Conservation (phyloP, 1,140 invertebrate genomes). For the Diorhabda carinulata region DNA sequence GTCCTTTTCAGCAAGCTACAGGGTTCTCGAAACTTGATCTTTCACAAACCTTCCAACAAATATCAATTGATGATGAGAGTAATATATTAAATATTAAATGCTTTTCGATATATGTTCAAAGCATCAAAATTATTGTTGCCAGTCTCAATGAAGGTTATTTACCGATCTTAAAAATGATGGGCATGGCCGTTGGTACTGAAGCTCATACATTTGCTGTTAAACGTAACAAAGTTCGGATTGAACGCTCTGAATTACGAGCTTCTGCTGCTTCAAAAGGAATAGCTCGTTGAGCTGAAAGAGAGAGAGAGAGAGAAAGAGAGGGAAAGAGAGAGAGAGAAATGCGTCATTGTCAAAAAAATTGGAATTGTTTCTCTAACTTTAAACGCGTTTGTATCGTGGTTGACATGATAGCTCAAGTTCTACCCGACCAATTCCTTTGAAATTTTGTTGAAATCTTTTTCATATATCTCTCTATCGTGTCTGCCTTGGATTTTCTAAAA, state of each 20-base stretch:
- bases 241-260: conserved; percentile 1
- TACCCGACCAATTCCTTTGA: no score
- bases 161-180: background rate
- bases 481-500: no score
- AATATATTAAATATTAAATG: background rate
- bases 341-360: background rate
- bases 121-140: background rate
- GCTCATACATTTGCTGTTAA: conserved; percentile 6
- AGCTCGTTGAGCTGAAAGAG: conserved; percentile 4
- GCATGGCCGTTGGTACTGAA: conserved; percentile 3
- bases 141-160: background rate
- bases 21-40: no score
- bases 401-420: background rate
- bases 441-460: no score
- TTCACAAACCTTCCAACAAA: background rate
- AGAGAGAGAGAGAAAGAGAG: background rate
- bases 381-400: background rate
- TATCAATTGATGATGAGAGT: background rate
- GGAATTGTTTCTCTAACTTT: conserved; percentile 3
- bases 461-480: no score
- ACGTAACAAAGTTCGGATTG: background rate
- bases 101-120: no score
- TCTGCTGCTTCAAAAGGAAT: conserved; percentile 8
- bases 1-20: no score
- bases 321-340: background rate